phyloP scores from a whole-genome alignment of 2,888 invertebrate genomes.

The Morpho achilles region DNA sequence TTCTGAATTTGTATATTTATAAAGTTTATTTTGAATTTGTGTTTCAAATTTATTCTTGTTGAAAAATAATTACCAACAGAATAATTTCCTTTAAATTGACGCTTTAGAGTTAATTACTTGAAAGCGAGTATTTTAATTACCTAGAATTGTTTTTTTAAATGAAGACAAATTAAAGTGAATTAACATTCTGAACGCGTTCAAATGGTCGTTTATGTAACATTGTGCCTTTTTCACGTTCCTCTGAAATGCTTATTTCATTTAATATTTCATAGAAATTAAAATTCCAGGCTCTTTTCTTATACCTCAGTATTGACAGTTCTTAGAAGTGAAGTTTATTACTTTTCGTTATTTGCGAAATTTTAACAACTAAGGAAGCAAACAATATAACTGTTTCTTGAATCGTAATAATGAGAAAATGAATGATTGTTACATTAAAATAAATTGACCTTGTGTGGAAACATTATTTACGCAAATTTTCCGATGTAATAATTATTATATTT shows the following conservation, averaged over 20 bases:
- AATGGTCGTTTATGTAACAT: conserved; percentile 1
- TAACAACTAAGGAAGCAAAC: no score
- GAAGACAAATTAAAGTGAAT: conserved; percentile 20
- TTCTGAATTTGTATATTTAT: no score
- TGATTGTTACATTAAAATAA: no score
- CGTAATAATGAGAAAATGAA: no score
- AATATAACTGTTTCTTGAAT: no score
- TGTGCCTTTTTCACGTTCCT: not conserved
- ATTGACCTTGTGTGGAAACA: no score
- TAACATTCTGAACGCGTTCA: conserved; percentile 7
- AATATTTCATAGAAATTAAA: not conserved
- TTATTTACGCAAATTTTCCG: no score
- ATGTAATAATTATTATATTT: no score
- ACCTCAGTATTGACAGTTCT: no score
- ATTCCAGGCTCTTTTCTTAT: not conserved
- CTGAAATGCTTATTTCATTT: not conserved
- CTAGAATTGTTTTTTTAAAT: conserved; percentile 13
- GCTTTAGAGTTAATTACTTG: conserved; percentile 27
- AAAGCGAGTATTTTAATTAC: conserved; percentile 25
- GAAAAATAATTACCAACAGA: conserved; percentile 17
- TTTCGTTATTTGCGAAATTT: no score
- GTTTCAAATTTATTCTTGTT: conserved; percentile 13
- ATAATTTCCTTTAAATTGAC: conserved; percentile 25
- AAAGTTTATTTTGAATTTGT: no score
- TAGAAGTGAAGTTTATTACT: no score